A percentile compares a stretch with the other conserved stretches of the same genome.
Conservation (phyloP, 2,113 vertebrate species). For the Ranitomeya variabilis region DNA sequence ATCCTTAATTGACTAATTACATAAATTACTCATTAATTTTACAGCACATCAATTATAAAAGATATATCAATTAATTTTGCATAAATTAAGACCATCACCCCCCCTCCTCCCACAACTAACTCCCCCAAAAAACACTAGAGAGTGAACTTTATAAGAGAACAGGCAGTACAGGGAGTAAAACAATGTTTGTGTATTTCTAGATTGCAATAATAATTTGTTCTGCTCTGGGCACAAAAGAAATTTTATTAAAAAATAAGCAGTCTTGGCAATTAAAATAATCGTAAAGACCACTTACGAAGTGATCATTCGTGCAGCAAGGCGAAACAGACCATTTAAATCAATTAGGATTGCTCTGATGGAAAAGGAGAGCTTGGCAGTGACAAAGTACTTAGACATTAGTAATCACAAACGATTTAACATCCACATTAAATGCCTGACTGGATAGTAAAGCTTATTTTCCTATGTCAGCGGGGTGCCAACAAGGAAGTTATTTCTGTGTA, state of each 20-base stretch:
- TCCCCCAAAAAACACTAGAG: conserved; percentile 76
- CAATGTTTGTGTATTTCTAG: conserved; percentile 96
- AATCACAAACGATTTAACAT: conserved; percentile 95
- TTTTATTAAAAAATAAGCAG: conserved; percentile 79
- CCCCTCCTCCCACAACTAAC: conserved; percentile 52
- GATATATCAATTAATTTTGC: conserved; percentile 99
- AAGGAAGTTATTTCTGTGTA: conserved; percentile 79
- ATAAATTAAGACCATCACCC: conserved; percentile 94
- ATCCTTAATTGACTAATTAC: conserved; percentile 99
- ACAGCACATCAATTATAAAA: conserved; percentile 99
- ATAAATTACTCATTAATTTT: conserved; percentile 99
- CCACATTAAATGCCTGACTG: conserved; percentile 87
- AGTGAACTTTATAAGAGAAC: conserved; percentile 85
- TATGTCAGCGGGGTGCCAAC: conserved; percentile 85
- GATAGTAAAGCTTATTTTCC: conserved; percentile 85
- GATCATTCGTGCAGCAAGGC: conserved; percentile 95
- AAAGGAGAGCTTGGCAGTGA: conserved; percentile 89
- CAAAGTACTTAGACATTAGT: conserved; percentile 88
- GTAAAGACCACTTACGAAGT: conserved; percentile 98
- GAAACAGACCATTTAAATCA: conserved; percentile 99
- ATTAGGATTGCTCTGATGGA: conserved; percentile 95
- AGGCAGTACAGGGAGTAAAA: conserved; percentile 84
- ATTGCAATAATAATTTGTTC: conserved; percentile 99
- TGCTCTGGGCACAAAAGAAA: conserved; percentile 94
- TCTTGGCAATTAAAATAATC: conserved; percentile 97